phyloP scores from a whole-genome alignment of 2,797 vertebrate species.

The Gobionotothen gibberifrons region DNA sequence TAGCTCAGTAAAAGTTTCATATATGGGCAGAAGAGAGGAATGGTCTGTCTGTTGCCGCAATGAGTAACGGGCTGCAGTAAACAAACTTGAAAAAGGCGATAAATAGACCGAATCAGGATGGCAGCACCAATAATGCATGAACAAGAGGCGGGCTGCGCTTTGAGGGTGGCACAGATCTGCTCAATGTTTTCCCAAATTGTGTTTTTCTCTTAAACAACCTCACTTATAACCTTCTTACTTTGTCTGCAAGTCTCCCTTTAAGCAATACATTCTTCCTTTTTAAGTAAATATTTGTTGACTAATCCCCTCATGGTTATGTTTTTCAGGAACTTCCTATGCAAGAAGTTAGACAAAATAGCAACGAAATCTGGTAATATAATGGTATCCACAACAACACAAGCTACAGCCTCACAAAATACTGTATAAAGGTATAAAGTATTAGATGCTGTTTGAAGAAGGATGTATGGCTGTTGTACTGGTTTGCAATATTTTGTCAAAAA shows the following conservation, averaged over 20 bases:
- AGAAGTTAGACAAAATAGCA: background rate
- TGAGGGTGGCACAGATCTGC: background rate
- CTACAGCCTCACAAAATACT: background rate
- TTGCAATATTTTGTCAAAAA: background rate
- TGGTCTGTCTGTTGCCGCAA: slow-evolving; percentile 71
- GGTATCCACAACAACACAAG: background rate
- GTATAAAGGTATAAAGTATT: background rate
- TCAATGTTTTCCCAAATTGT: background rate
- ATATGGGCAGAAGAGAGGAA: slow-evolving; percentile 72
- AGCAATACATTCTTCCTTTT: background rate
- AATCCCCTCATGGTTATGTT: background rate
- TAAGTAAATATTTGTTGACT: slow-evolving; percentile 4
- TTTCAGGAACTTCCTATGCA: slow-evolving; percentile 7
- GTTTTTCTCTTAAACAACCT: slow-evolving; percentile 1
- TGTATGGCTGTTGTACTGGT: background rate
- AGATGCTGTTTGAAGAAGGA: background rate
- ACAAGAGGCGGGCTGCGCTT: slow-evolving; percentile 43
- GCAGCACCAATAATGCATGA: slow-evolving; percentile 72
- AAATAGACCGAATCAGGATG: slow-evolving; percentile 74
- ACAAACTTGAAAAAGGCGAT: slow-evolving; percentile 78
- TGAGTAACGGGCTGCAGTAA: slow-evolving; percentile 79
- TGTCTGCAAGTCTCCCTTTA: background rate
- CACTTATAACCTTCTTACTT: background rate
- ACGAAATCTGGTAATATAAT: background rate
- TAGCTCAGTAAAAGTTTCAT: slow-evolving; percentile 84